Base-by-base conservation (phyloP, 2,797 vertebrate genomes). In the Chelon auratus region DNA sequence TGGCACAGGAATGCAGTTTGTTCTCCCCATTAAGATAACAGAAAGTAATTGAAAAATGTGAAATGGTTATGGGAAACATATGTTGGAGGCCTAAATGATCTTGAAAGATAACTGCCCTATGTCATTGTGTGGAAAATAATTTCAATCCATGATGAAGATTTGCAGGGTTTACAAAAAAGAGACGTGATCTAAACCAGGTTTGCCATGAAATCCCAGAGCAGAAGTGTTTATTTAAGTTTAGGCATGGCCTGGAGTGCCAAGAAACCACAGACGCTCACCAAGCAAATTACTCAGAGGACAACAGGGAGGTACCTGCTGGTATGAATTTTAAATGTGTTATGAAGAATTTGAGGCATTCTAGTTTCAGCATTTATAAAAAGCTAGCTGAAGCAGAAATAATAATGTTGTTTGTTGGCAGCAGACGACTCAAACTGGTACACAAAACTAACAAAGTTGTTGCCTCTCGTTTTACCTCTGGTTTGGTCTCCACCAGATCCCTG, bases 111-210 rank as follows among this genome's bases (percentile, higher is more conserved):
- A 90, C 80, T 75, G 87, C 81, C 55, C 58, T 26, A 53, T 75
- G 86, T 80, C 81, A 26, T 89, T 45, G 64, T 55, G 67, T 75
- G 77, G 55, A 83, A 90, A 90, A 80, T 78, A 68, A 84, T 84
- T 86, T 88, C 24, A 75, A 75, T 66, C 56, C 20, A 6, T 83
- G 68, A 67, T 77, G 78, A 54, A 86, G 81, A 89, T 85, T 85
- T 83, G 43, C 17, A 37, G 78, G 54, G 75, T 79, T 85, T 73
- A 48, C 45, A 65, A 74, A 63, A 48, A 51, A 10, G 42, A 55
- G 61, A 81, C 18, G 30, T 89, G 84, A 92, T 92, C 61, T 85
- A 91, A 94, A 93, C 78, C 90, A 91, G 85, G 85, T 68, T 87
- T 85, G 71, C 72, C 84, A 87, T 86, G 82, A 91, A 91, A 91